Base-by-base conservation (phyloP, 2,888 invertebrate species). In the Ichneumon xanthorius region DNA sequence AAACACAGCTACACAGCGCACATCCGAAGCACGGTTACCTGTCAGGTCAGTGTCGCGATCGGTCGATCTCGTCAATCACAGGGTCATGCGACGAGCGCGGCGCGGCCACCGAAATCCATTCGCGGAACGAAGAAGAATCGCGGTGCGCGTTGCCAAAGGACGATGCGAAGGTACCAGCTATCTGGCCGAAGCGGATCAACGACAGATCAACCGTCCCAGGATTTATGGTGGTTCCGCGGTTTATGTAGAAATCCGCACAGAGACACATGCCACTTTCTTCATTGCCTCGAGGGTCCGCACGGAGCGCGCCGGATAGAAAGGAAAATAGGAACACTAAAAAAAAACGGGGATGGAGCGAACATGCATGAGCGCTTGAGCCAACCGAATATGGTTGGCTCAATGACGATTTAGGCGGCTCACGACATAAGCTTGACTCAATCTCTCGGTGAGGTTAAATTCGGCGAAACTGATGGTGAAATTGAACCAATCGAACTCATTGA, bases 41-140 rank as follows among this genome's bases (percentile, higher is more conserved):
- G 37, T 16, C 63, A n/a, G 63, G 63, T 30, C 33, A 37, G 63
- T 30, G 37, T 63, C 37, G 40, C 22, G 75, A 80, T 73, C 86
- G 81, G 85, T 86, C 86, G 83, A 82, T 88, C 85, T 84, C 86
- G 88, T 89, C 88, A 83, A 89, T 89, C 89, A 82, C 58, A 26
- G 40, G 63, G 63, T 16, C 53, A 33, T 37, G 50, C 33, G n/a
- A 7, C 16, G 37, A 33, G n/a, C 7, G 19, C 1, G 14, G 53
- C 9, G 19, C 71, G n/a, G n/a, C 26, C 40, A 22, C 58, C 58
- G 45, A 40, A 61, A 58, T 73, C 30, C 72, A 58, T 45, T 58
- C 58, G 40, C 5, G 72, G 58, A 58, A 16, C 40, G 72, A 45
- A 58, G 40, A 73, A 45, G 19, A 37, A 45, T 58, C 40, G 26